Conservation (phyloP, 2,888 invertebrate genomes). For the Drosophila cracens region DNA sequence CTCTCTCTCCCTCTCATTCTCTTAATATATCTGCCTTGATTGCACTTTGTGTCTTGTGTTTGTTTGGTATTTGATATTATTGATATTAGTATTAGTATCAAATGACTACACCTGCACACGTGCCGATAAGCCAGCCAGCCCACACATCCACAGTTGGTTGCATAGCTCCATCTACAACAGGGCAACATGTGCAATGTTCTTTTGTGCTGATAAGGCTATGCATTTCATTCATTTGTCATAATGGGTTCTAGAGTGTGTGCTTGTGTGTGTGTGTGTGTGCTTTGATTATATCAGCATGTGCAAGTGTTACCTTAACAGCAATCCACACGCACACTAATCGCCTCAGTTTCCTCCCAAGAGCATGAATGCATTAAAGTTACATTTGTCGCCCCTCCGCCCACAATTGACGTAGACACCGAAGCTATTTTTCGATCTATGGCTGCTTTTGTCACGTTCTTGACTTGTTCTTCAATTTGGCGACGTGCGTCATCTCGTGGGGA, state of each 20-base stretch:
- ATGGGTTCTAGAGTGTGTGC: constrained; percentile 45
- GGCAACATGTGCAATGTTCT: constrained; percentile 33
- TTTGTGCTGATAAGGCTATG: constrained; percentile 55
- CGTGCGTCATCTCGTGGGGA: constrained; percentile 10
- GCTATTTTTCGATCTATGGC: constrained; percentile 26
- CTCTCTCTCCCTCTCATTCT: too few species aligned
- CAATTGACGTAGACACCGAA: background rate
- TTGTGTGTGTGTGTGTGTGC: background rate
- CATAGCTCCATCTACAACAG: constrained; percentile 2
- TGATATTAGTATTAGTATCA: constrained; percentile 35
- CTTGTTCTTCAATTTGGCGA: constrained; percentile 56
- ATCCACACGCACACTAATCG: constrained; percentile 31
- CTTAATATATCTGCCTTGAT: background rate
- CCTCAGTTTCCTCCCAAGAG: constrained; percentile 24
- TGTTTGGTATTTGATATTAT: constrained; percentile 8
- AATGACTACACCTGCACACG: constrained; percentile 42
- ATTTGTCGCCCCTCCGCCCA: constrained; percentile 24
- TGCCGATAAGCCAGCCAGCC: constrained; percentile 44
- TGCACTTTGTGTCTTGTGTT: constrained; percentile 8
- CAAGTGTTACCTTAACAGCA: constrained; percentile 23
- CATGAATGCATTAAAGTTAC: constrained; percentile 55
- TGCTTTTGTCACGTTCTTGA: constrained; percentile 71
- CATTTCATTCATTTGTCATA: constrained; percentile 76
- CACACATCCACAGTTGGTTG: constrained; percentile 1
- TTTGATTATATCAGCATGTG: constrained; percentile 37